Evolutionary conservation across 2,113 vertebrate genomes (phyloP).

Genomic region (Synodontis membranacea): DNA sequence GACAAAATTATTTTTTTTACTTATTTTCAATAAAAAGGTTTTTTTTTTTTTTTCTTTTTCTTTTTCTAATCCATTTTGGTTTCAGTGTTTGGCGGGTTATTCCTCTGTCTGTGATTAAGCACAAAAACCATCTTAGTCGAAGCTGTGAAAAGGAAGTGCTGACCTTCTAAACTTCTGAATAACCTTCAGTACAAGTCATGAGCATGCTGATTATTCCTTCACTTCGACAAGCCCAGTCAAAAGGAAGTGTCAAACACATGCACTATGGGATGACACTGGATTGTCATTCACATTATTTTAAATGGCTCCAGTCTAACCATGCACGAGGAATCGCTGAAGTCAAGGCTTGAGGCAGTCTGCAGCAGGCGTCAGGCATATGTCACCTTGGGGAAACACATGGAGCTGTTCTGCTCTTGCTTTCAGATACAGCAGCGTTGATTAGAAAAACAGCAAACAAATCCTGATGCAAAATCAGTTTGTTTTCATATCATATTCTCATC

Average conservation of each 20-base stretch:
- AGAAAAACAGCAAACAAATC: background rate
- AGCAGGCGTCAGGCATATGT: slow-evolving; percentile 44
- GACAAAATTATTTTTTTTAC: no score
- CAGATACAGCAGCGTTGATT: slow-evolving; percentile 13
- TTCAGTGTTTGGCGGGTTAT: background rate
- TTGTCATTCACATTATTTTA: slow-evolving; percentile 51
- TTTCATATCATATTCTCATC: slow-evolving; percentile 31
- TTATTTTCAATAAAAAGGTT: no score
- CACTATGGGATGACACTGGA: slow-evolving; percentile 49
- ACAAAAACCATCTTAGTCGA: background rate
- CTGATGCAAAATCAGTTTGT: background rate
- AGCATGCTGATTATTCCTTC: slow-evolving; percentile 41
- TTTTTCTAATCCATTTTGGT: background rate
- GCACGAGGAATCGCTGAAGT: slow-evolving; percentile 53
- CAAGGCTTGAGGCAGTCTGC: slow-evolving; percentile 26
- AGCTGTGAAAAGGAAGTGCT: slow-evolving; percentile 26
- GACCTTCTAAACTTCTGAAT: slow-evolving; percentile 52
- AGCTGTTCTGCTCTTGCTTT: slow-evolving; percentile 45
- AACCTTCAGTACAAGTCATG: slow-evolving; percentile 49
- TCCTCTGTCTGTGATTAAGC: background rate
- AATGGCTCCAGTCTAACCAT: slow-evolving; percentile 56
- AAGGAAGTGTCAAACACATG: slow-evolving; percentile 44
- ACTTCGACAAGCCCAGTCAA: slow-evolving; percentile 41
- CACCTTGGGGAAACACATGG: slow-evolving; percentile 34
- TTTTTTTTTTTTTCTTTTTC: no score